Conservation (phyloP, 2,888 invertebrate species). For the Ypsolopha scabrella region DNA sequence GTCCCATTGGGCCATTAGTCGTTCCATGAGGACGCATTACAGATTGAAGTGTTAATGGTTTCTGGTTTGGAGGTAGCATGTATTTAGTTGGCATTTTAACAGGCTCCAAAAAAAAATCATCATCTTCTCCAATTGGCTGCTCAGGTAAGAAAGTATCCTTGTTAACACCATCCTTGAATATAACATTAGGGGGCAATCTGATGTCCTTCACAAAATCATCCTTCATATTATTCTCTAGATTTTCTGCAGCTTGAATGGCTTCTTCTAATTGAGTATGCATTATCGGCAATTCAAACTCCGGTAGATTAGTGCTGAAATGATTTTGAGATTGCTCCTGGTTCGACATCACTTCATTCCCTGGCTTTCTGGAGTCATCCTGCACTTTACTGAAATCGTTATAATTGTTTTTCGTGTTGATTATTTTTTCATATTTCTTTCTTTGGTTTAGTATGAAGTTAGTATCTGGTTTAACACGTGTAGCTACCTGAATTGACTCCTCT, state of each 20-base stretch:
- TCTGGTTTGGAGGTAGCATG: conserved; percentile 45
- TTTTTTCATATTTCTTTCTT: conserved; percentile 50
- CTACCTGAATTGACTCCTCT: conserved; percentile 74
- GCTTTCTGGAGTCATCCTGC: background rate
- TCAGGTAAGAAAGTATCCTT: conserved; percentile 41
- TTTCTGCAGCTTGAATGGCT: conserved; percentile 56
- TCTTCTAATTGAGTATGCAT: conserved; percentile 52
- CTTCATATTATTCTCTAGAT: conserved; percentile 43
- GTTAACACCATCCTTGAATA: background rate
- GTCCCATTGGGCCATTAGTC: conserved; percentile 26
- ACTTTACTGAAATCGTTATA: conserved; percentile 63
- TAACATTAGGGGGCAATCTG: background rate
- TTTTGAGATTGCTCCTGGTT: background rate
- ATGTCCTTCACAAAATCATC: conserved; percentile 32
- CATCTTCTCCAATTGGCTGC: conserved; percentile 43
- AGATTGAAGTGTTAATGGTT: conserved; percentile 55
- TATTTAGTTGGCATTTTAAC: conserved; percentile 37
- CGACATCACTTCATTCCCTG: background rate
- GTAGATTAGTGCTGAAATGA: background rate
- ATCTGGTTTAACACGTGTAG: conserved; percentile 73
- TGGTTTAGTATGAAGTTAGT: conserved; percentile 60
- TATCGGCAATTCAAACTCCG: conserved; percentile 57
- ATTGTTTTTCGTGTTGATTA: conserved; percentile 58
- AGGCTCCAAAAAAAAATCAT: conserved; percentile 44
- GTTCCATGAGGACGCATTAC: conserved; percentile 47